phyloP scores from a whole-genome alignment of 2,797 vertebrate genomes.

The Protonibea diacanthus region DNA sequence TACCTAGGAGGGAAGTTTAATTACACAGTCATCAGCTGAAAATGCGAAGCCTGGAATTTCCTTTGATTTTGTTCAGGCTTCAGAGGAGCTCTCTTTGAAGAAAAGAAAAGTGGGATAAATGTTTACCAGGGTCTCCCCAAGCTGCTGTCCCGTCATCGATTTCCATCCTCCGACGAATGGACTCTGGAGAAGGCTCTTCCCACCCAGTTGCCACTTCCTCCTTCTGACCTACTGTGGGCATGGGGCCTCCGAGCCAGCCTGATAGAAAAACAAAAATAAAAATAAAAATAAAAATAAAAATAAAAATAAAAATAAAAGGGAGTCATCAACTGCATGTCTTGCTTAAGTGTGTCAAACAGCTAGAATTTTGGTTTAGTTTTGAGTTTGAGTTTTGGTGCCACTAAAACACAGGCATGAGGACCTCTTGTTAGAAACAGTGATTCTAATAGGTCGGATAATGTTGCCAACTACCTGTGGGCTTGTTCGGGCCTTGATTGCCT shows the following conservation, averaged over 20 bases:
- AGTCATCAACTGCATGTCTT: conserved; percentile 1
- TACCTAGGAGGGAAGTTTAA: conserved; percentile 79
- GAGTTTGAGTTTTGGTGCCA: too few relatives aligned
- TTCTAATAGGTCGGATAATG: neutral
- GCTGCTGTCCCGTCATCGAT: conserved; percentile 97
- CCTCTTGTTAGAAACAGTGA: too few relatives aligned
- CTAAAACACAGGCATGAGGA: neutral
- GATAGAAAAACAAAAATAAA: too few relatives aligned
- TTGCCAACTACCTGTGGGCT: conserved; percentile 81
- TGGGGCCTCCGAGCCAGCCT: conserved; percentile 94
- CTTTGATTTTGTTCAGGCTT: neutral
- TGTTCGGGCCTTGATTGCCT: conserved; percentile 84
- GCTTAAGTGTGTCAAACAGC: neutral
- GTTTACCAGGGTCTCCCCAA: conserved; percentile 96
- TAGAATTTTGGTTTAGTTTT: neutral
- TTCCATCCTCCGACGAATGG: conserved; percentile 94
- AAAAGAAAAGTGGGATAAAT: neutral
- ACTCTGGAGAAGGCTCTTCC: conserved; percentile 98
- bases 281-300: too few relatives aligned
- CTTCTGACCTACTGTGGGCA: conserved; percentile 86
- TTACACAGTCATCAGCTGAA: neutral
- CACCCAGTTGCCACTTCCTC: conserved; percentile 93
- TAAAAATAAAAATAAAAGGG: conserved; percentile 12
- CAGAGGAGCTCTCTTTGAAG: neutral
- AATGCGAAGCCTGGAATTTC: neutral